phyloP scores from a whole-genome alignment of 1,140 invertebrate species.

The Trachymyrmex septentrionalis region DNA sequence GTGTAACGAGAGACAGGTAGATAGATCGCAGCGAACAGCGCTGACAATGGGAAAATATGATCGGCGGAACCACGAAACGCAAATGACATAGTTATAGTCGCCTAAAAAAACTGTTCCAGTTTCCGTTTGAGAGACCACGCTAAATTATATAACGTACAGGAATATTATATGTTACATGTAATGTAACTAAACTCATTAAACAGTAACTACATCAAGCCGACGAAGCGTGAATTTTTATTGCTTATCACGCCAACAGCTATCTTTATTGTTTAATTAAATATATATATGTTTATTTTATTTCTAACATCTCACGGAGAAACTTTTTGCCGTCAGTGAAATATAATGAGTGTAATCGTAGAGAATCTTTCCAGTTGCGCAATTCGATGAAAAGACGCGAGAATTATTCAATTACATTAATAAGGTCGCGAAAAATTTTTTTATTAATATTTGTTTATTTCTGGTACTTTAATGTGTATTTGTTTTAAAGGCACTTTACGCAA shows the following conservation, averaged over 20 bases:
- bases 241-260: background rate
- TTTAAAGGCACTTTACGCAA: background rate
- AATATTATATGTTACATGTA: too few species aligned
- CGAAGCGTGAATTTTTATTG: background rate
- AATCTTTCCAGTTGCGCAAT: background rate
- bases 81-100: conserved; percentile 48
- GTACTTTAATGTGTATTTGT: background rate
- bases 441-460: background rate
- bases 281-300: background rate
- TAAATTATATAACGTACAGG: background rate
- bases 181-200: conserved; percentile 9
- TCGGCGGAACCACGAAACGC: conserved; percentile 30
- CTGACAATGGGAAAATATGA: conserved; percentile 67
- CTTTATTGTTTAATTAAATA: background rate
- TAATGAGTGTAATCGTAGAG: background rate
- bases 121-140: conserved; percentile 7
- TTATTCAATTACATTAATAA: background rate
- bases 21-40: conserved; percentile 38
- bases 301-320: background rate
- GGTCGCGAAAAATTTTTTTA: background rate
- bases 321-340: background rate
- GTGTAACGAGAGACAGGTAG: conserved; percentile 39
- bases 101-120: conserved; percentile 35
- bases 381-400: background rate
- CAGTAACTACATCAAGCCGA: background rate